phyloP scores from a whole-genome alignment of 2,797 vertebrate genomes.

The Argentina silus region DNA sequence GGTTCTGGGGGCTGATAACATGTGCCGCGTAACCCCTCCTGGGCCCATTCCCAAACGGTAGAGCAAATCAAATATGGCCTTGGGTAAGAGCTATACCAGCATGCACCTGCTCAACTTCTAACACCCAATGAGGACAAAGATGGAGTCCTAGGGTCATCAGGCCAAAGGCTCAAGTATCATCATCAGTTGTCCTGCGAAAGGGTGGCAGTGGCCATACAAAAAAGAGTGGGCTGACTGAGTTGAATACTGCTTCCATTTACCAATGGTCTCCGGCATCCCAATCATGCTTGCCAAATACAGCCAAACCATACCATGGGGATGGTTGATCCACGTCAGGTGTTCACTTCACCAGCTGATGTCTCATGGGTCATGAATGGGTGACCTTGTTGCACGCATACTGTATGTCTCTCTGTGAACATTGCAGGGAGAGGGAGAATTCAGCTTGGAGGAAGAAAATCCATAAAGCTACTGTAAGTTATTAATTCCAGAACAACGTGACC shows the following conservation, averaged over 20 bases:
- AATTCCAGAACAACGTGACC: constrained; percentile 13
- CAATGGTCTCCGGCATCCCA: constrained; percentile 60
- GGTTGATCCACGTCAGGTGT: constrained; percentile 61
- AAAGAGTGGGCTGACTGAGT: constrained; percentile 9
- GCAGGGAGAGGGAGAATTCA: constrained; percentile 19
- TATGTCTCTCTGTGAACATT: constrained; percentile 38
- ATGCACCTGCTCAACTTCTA: constrained; percentile 51
- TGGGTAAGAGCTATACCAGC: constrained; percentile 42
- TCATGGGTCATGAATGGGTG: constrained; percentile 48
- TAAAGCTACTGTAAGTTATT: constrained; percentile 37
- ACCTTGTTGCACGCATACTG: constrained; percentile 60
- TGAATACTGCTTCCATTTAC: constrained; percentile 40
- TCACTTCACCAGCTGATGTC: constrained; percentile 56
- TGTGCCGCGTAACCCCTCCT: constrained; percentile 38
- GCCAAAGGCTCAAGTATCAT: not conserved
- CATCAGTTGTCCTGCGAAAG: not conserved
- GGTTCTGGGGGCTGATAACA: constrained; percentile 29
- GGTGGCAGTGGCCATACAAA: not conserved
- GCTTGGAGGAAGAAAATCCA: constrained; percentile 20
- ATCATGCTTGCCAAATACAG: constrained; percentile 58
- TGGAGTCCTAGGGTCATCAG: constrained; percentile 30
- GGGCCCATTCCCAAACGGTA: constrained; percentile 49
- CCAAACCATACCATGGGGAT: constrained; percentile 55
- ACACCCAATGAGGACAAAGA: constrained; percentile 36
- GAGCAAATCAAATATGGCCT: constrained; percentile 53